Evolutionary conservation across 2,113 vertebrate genomes (phyloP).

Genomic region (Xiphophorus hellerii): DNA sequence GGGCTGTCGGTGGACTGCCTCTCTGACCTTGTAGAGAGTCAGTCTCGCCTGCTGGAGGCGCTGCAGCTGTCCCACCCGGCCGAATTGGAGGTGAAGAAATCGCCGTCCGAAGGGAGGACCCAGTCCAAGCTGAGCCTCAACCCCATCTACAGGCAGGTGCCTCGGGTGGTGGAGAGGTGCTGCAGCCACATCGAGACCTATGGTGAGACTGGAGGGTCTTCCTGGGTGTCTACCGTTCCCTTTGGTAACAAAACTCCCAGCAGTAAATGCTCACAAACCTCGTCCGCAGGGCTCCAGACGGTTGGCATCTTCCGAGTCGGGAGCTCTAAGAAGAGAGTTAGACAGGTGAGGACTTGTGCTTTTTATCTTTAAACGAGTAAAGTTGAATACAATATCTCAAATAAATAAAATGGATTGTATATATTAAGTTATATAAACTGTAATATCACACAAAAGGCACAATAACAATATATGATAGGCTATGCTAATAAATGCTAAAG

Average conservation of each 20-base stretch:
- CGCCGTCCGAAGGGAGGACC: constrained; percentile 64
- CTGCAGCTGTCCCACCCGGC: constrained; percentile 90
- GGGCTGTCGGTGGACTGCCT: constrained; percentile 91
- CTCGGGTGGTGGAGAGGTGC: constrained; percentile 88
- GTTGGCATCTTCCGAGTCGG: constrained; percentile 92
- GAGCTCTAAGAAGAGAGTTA: constrained; percentile 89
- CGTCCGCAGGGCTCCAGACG: constrained; percentile 85
- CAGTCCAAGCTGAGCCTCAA: constrained; percentile 87
- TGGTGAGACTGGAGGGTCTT: constrained; percentile 73
- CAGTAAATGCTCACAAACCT: background rate
- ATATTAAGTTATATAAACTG: too few species aligned
- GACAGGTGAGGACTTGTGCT: constrained; percentile 80
- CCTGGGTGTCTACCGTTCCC: background rate
- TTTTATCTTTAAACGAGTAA: background rate
- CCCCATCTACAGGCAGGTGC: constrained; percentile 91
- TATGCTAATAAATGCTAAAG: too few species aligned
- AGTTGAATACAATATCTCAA: background rate
- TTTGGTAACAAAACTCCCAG: background rate
- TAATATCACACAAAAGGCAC: too few species aligned
- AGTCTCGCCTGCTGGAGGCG: constrained; percentile 88
- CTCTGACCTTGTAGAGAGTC: constrained; percentile 86
- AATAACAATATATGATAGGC: too few species aligned
- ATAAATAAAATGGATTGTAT: too few species aligned
- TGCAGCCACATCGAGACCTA: constrained; percentile 87
- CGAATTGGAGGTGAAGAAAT: constrained; percentile 83